phyloP scores from a whole-genome alignment of 2,888 invertebrate genomes.

The Melanargia galathea region DNA sequence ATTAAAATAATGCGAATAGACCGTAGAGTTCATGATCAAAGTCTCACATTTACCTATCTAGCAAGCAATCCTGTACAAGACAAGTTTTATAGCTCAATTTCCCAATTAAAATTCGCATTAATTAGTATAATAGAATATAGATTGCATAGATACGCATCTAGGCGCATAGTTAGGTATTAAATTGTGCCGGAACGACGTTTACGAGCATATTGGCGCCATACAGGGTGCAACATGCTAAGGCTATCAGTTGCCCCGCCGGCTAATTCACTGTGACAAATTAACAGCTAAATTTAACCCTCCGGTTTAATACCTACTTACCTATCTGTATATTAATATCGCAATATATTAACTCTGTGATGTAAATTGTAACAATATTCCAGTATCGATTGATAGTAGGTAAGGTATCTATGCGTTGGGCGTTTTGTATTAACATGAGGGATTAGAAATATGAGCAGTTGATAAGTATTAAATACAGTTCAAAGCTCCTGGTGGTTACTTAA shows the following conservation, averaged over 20 bases:
- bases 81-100: slow-evolving; percentile 22
- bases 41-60: not conserved
- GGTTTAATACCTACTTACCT: slow-evolving; percentile 42
- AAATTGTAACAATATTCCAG: slow-evolving; percentile 26
- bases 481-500: not conserved
- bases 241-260: slow-evolving; percentile 79
- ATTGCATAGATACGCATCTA: slow-evolving; percentile 64
- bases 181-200: slow-evolving; percentile 71
- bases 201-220: slow-evolving; percentile 77
- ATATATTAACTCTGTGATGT: slow-evolving; percentile 28
- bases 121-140: slow-evolving; percentile 44
- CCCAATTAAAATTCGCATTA: slow-evolving; percentile 36
- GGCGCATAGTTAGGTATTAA: slow-evolving; percentile 71
- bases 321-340: slow-evolving; percentile 33
- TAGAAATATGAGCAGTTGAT: not conserved
- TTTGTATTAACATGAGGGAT: not conserved
- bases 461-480: not conserved
- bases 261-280: slow-evolving; percentile 82
- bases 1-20: no score
- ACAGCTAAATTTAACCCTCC: slow-evolving; percentile 74
- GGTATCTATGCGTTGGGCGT: not conserved
- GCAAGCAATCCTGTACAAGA: slow-evolving; percentile 5
- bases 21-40: not conserved
- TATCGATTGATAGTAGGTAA: slow-evolving; percentile 23
- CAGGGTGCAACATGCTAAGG: slow-evolving; percentile 79